These are phyloP conservation scores for Coccyzus lansbergi DNA, from an alignment of 2,797 vertebrate species.

Conservation along the genomic window DNA sequence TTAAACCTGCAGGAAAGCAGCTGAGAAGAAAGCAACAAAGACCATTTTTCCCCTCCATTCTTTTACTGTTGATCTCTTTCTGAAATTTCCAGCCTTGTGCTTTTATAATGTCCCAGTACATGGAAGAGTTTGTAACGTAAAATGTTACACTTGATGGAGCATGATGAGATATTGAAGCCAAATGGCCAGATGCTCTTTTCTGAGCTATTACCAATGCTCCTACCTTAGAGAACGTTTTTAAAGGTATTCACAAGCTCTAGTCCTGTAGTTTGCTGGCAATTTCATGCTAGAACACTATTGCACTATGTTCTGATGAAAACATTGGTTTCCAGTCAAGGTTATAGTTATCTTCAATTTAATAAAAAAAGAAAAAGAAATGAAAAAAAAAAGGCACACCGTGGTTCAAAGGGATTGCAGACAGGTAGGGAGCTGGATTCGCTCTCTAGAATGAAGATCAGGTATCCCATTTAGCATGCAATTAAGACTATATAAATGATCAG, in stretches of 20 bases:
- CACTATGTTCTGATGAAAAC: slow-evolving; percentile 21
- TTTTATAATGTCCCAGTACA: slow-evolving; percentile 46
- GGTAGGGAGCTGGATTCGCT: background rate
- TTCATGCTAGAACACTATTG: slow-evolving; percentile 51
- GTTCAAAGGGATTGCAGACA: background rate
- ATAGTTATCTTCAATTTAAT: slow-evolving; percentile 8
- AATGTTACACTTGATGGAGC: slow-evolving; percentile 49
- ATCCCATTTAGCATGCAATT: background rate
- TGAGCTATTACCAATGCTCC: slow-evolving; percentile 57
- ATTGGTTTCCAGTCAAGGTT: slow-evolving; percentile 10
- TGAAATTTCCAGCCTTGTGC: slow-evolving; percentile 37
- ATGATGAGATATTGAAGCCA: slow-evolving; percentile 55
- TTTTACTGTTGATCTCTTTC: background rate
- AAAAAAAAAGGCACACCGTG: background rate
- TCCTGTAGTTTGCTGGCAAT: slow-evolving; percentile 16
- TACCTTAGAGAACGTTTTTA: slow-evolving; percentile 28
- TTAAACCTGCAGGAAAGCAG: background rate
- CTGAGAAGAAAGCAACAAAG: slow-evolving; percentile 9
- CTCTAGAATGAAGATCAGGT: background rate
- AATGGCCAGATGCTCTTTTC: slow-evolving; percentile 63
- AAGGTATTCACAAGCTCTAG: slow-evolving; percentile 22
- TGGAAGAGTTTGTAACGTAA: slow-evolving; percentile 52
- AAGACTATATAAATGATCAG: background rate
- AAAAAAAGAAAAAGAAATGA: background rate
- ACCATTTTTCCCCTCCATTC: background rate